Conservation (phyloP, 2,113 vertebrate genomes). For the Elaphurus davidianus region DNA sequence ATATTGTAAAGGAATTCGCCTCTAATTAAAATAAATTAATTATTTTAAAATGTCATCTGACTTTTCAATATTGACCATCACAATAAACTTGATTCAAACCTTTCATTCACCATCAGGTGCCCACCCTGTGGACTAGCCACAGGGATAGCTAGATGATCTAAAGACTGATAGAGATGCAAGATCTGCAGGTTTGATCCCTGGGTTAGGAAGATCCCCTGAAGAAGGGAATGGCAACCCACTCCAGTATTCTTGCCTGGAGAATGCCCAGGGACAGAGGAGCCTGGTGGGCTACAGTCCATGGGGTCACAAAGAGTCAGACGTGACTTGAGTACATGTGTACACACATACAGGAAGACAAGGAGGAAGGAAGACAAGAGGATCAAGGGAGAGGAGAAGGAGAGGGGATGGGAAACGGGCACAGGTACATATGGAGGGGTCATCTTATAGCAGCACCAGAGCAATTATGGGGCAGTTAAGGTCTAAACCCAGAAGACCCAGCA, state of each 20-base stretch:
- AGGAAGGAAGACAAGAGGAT: background rate
- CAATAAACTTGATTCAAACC: background rate
- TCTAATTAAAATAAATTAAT: background rate
- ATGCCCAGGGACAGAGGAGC: background rate
- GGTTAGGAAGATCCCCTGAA: background rate
- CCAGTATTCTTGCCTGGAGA: background rate
- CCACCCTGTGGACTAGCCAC: background rate
- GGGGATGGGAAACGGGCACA: background rate
- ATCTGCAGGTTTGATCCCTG: background rate
- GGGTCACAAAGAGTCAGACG: background rate
- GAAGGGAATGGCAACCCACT: background rate
- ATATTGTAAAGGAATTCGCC: background rate
- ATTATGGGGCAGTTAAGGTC: background rate
- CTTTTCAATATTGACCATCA: background rate
- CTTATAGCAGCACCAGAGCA: rapidly evolving
- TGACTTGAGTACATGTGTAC: background rate
- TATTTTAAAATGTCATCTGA: background rate
- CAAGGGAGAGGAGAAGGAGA: rapidly evolving
- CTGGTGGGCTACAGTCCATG: background rate
- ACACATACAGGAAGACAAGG: background rate
- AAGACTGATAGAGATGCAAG: background rate
- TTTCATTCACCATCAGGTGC: background rate
- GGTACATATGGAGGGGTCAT: rapidly evolving
- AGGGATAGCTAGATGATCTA: background rate
- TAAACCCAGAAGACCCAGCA: background rate